Conservation (phyloP, 2,113 vertebrate genomes). For the Calidris pugnax region DNA sequence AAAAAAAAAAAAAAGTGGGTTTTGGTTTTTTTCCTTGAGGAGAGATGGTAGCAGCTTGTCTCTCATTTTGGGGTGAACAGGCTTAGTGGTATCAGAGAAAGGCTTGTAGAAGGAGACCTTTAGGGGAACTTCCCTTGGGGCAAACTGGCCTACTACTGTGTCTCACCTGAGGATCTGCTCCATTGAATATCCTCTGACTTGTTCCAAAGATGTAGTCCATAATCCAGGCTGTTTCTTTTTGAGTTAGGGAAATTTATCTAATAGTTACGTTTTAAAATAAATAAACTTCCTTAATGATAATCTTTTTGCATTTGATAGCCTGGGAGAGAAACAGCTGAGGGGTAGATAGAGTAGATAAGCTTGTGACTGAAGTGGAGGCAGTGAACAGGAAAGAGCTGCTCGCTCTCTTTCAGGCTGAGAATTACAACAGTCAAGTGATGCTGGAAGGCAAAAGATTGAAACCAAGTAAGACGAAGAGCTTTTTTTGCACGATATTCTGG, state of each 20-base stretch:
- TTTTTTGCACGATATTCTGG: not conserved
- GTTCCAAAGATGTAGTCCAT: not conserved
- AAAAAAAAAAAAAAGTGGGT: not conserved
- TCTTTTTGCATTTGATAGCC: not conserved
- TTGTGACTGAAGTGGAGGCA: not conserved
- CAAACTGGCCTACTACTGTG: not conserved
- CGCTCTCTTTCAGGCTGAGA: not conserved
- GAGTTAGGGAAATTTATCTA: not conserved
- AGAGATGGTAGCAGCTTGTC: not conserved
- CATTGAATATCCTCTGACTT: not conserved
- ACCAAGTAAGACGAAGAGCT: not conserved
- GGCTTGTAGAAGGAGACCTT: not conserved
- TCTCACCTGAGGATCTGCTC: not conserved
- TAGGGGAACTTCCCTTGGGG: not conserved
- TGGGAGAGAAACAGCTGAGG: not conserved
- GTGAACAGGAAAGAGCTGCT: not conserved
- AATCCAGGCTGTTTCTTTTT: not conserved
- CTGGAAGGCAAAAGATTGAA: not conserved
- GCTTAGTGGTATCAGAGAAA: not conserved
- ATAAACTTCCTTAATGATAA: not conserved
- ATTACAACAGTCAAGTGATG: not conserved
- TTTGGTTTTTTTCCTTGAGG: too few species aligned
- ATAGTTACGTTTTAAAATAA: not conserved
- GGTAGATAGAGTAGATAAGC: not conserved
- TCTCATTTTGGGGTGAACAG: not conserved